These are phyloP conservation scores for Coptodon rendalli DNA, from an alignment of 2,113 vertebrate genomes.

Conservation along the genomic window DNA sequence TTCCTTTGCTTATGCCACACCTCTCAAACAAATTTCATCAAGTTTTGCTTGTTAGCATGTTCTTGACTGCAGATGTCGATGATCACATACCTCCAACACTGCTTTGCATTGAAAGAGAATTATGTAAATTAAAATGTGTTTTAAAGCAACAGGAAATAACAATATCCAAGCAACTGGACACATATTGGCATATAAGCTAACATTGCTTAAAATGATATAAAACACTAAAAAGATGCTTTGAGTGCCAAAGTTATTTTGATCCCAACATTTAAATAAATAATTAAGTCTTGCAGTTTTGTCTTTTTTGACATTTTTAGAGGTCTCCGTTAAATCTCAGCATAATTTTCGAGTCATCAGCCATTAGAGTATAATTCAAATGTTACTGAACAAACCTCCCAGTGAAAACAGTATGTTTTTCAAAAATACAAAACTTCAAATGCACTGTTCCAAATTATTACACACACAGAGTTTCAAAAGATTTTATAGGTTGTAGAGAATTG, in stretches of 20 bases:
- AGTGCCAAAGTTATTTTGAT: neutral
- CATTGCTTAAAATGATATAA: neutral
- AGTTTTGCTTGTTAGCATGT: neutral
- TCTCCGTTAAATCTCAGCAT: neutral
- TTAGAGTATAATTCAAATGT: neutral
- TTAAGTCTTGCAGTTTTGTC: neutral
- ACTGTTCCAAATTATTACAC: too few relatives aligned
- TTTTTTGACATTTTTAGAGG: neutral
- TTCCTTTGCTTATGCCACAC: neutral
- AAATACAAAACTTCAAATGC: too few relatives aligned
- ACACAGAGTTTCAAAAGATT: too few relatives aligned
- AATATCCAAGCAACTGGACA: neutral
- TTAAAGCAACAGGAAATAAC: neutral
- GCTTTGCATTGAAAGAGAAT: neutral
- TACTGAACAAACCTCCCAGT: too few relatives aligned
- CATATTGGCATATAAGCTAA: neutral
- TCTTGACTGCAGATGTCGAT: neutral
- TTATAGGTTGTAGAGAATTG: too few relatives aligned
- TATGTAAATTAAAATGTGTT: neutral
- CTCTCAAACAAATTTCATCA: neutral
- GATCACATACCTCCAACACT: too few relatives aligned
- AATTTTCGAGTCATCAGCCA: rapidly evolving
- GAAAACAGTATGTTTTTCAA: too few relatives aligned
- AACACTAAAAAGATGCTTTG: neutral
- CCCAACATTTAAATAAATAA: neutral